These are phyloP conservation scores for Macrochelys suwanniensis DNA, from an alignment of 2,797 vertebrate genomes.

Conservation along the genomic window DNA sequence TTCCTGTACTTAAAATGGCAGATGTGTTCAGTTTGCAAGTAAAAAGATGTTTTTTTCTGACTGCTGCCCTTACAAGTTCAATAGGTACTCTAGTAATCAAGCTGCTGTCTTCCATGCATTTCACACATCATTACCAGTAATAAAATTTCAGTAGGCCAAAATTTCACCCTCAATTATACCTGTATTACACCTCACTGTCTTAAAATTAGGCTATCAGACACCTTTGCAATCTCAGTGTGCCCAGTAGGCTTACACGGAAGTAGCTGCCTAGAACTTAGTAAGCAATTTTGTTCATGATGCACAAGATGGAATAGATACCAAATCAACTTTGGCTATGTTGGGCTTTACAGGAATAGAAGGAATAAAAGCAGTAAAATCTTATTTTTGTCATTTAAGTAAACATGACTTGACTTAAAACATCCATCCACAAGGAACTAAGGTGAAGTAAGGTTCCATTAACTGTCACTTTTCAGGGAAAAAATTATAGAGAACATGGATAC, in stretches of 20 bases:
- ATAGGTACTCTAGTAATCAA: background rate
- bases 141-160: background rate
- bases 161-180: background rate
- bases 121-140: background rate
- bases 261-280: background rate
- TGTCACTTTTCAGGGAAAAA: background rate
- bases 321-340: background rate
- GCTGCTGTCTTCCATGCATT: background rate
- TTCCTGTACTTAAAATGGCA: background rate
- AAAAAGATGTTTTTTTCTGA: background rate
- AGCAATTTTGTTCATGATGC: background rate
- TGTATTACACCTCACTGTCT: background rate
- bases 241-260: background rate
- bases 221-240: background rate
- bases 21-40: background rate
- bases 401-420: background rate
- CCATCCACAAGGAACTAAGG: background rate
- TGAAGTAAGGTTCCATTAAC: background rate
- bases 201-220: background rate
- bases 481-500: background rate
- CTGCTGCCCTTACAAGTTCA: background rate
- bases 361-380: background rate
- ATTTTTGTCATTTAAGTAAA: background rate
- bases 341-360: background rate
- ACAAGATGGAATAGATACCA: background rate